Evolutionary conservation across 1,140 invertebrate species (phyloP), one percentile per base, ranked within the genome.

Genomic region (Hyposmocoma kahamanoa): DNA sequence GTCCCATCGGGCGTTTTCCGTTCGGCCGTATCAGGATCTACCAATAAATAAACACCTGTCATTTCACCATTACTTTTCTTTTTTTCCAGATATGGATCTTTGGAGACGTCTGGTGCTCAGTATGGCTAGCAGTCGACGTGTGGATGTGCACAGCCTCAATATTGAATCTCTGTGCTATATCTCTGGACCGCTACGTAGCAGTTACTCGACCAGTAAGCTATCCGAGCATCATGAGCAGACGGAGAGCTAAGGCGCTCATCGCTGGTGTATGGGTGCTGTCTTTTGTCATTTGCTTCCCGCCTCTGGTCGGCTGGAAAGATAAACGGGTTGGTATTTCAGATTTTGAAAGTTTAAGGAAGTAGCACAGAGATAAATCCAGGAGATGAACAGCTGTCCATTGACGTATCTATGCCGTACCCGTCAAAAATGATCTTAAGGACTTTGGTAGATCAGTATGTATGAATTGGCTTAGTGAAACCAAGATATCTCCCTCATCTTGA

Each of bases 81-180:
- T 42, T 28, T 54, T 59, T 91, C 8, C 87, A 96, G 91, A 90
- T 96, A 67, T 98, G 96, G 96, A 94, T 97, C 62, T 97, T 96
- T 70, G 96, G 96, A 28, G 92, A 95, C 77, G 87, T 95, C 17
- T 97, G 95, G 95, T 98, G 96, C 77, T 94, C 94, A 38, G 91
- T 96, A 53, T 98, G 96, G 96, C 85, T 97, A 50, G 96, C 96
- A 0, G 91, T 97, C 17, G 97, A 98, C 82, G 97, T 98, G 1
- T 96, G 97, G 94, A 94, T 98, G 92, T 90, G 97, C 83, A 98
- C 97, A 0, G 96, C 97, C 0, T 97, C 95, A 59, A 98, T 98
- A 62, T 88, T 98, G 44, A 98, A 97, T 84, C 90, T 98, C 21
- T 95, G 94, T 72, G 94, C 93, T 62, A 98, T 98, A 66, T 96